These are phyloP conservation scores for Hystrix brachyura DNA, from an alignment of 2,113 vertebrate species.

Conservation along the genomic window DNA sequence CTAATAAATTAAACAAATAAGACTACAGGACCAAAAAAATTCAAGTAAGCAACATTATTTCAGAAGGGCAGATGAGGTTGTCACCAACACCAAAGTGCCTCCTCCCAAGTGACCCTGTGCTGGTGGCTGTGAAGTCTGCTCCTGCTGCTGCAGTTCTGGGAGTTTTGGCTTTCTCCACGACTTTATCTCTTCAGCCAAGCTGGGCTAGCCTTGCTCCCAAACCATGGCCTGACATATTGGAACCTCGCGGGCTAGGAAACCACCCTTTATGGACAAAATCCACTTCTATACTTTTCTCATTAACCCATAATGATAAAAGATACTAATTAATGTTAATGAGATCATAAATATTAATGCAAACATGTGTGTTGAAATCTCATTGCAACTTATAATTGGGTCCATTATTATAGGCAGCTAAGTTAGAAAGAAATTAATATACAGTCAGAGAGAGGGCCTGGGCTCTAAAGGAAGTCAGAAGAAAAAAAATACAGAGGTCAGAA, in stretches of 20 bases:
- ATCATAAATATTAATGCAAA: neutral
- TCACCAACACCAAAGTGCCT: neutral
- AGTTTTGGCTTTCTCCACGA: rapidly evolving
- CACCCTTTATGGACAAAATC: neutral
- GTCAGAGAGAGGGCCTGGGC: neutral
- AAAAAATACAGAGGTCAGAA: neutral
- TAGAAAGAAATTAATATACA: neutral
- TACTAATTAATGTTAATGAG: neutral
- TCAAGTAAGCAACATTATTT: neutral
- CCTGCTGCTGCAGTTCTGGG: neutral
- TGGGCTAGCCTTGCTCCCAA: neutral
- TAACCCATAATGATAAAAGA: neutral
- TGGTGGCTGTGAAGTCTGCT: rapidly evolving
- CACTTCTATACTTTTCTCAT: neutral
- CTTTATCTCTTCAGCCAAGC: neutral
- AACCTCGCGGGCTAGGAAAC: neutral
- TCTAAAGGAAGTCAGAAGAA: neutral
- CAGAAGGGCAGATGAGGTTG: neutral
- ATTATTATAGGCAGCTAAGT: neutral
- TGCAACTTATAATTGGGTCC: neutral
- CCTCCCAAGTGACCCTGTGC: rapidly evolving
- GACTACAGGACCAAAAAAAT: neutral
- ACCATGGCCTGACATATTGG: neutral
- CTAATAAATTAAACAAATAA: neutral
- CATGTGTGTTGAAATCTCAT: neutral